Evolutionary conservation across 1,140 invertebrate genomes (phyloP).

Genomic region (Drosophila obscura): DNA sequence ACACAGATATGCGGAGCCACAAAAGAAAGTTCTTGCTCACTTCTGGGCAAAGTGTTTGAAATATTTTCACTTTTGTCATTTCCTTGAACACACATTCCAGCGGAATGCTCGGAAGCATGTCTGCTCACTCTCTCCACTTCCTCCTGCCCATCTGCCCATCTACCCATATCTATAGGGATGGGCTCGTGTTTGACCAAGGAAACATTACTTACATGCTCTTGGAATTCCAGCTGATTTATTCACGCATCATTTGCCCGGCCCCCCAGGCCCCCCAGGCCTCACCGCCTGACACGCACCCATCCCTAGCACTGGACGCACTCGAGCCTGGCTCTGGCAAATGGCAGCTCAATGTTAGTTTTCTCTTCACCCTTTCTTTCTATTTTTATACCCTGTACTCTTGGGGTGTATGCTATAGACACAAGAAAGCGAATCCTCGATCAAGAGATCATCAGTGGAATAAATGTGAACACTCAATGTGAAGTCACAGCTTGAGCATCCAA

Average conservation of each 20-base stretch:
- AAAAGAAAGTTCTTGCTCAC: conserved; percentile 29
- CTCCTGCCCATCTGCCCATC: too few species aligned
- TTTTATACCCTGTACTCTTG: not conserved
- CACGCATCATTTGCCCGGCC: conserved; percentile 47
- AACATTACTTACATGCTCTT: conserved; percentile 45
- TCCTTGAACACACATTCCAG: conserved; percentile 66
- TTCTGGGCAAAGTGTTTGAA: conserved; percentile 57
- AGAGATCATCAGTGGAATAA: not conserved
- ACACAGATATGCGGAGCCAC: conserved; percentile 5
- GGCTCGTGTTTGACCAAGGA: conserved; percentile 41
- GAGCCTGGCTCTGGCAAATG: conserved; percentile 59
- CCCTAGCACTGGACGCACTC: conserved; percentile 57
- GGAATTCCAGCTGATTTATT: conserved; percentile 47
- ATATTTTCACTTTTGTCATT: conserved; percentile 81
- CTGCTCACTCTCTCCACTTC: conserved; percentile 17
- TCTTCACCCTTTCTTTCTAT: conserved; percentile 1
- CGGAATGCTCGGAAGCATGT: conserved; percentile 56
- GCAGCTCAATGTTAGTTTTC: conserved; percentile 70
- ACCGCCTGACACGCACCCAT: conserved; percentile 58
- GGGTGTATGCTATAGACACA: too few species aligned
- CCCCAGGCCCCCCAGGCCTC: conserved; percentile 13
- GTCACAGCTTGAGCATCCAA: too few species aligned
- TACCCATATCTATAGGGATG: conserved; percentile 16
- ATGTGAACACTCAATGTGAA: too few species aligned
- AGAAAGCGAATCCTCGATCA: not conserved